Conservation (phyloP, 2,113 vertebrate species). For the Sciurus niger region DNA sequence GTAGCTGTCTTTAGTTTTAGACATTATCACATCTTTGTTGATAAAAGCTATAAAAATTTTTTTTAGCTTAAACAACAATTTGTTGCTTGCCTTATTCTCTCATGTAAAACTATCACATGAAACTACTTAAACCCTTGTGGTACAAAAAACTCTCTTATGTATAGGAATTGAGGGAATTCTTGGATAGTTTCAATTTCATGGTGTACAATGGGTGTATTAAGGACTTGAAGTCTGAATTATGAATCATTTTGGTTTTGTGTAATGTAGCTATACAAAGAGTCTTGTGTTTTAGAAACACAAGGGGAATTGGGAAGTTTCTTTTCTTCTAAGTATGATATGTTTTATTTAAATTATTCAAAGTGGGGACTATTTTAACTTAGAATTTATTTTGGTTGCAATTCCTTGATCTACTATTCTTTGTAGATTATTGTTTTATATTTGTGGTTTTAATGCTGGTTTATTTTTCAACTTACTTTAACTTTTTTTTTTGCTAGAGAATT, state of each 20-base stretch:
- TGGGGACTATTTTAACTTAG: background rate
- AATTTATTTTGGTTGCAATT: constrained; percentile 30
- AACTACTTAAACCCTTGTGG: background rate
- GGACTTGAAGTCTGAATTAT: constrained; percentile 18
- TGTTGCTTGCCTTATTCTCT: constrained; percentile 4
- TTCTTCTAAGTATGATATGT: background rate
- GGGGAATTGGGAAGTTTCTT: background rate
- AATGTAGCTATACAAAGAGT: constrained; percentile 36
- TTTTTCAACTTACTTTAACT: constrained; percentile 64
- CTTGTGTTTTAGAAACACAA: constrained; percentile 30
- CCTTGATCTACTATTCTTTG: constrained; percentile 21
- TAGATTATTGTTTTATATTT: constrained; percentile 63
- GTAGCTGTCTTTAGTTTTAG: constrained; percentile 85
- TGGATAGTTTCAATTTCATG: background rate
- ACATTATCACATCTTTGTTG: background rate
- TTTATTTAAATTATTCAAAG: constrained; percentile 51
- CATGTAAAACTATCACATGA: constrained; percentile 6
- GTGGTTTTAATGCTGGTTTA: constrained; percentile 61
- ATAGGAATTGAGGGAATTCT: background rate
- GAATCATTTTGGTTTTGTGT: constrained; percentile 44
- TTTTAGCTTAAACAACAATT: background rate
- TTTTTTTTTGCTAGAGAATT: constrained; percentile 92
- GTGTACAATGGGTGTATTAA: background rate
- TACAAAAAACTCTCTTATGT: background rate
- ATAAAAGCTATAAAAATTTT: constrained; percentile 1